Evolutionary conservation across 2,888 invertebrate genomes (phyloP), one percentile per base, ranked within the genome.

Genomic region (Tanytarsus gracilentus): DNA sequence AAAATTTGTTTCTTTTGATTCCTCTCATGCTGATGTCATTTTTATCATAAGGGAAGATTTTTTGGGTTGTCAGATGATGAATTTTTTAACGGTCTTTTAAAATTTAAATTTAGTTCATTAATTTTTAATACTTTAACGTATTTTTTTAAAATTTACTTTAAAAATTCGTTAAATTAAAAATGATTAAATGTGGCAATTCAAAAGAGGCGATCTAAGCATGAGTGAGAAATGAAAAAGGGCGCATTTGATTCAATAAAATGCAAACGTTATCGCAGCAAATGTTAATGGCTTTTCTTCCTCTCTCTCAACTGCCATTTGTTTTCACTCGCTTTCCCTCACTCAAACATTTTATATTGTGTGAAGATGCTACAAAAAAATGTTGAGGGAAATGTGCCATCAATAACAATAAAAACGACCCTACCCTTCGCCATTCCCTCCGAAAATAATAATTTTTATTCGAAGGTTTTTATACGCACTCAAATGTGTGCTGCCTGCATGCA

Each of bases 221-320:
- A 16, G 16, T 36, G 16, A 26, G 23, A 33, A 16, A 27, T 9
- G 8, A 25, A 55, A 55, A 55, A 40, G 55, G 55, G 55, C 55
- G 39, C 55, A 55, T 55, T 55, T 55, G 40, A 55, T 55, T 55
- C 55, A 55, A 55, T 55, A 55, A 55, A 55, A 55, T 55, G 55
- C 55, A 55, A 55, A 23, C 55, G 39, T 26, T 39, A 55, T 55
- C 39, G 27, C 16, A 26, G 39, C 26, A 39, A 55, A 55, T 33
- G 55, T 23, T 55, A 55, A 55, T 55, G 55, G 55, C 16, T 40
- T 55, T 55, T 18, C 39, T 26, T 36, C 16, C 14, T 14, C 16
- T 16, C n/a, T 36, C 14, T 33, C 33, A 36, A 23, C 55, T 55
- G 55, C 55, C 55, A 55, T 55, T 55, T 55, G 55, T 55, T 40